Evolutionary conservation across 2,888 invertebrate genomes (phyloP).

Genomic region (Anthophora plumipes): DNA sequence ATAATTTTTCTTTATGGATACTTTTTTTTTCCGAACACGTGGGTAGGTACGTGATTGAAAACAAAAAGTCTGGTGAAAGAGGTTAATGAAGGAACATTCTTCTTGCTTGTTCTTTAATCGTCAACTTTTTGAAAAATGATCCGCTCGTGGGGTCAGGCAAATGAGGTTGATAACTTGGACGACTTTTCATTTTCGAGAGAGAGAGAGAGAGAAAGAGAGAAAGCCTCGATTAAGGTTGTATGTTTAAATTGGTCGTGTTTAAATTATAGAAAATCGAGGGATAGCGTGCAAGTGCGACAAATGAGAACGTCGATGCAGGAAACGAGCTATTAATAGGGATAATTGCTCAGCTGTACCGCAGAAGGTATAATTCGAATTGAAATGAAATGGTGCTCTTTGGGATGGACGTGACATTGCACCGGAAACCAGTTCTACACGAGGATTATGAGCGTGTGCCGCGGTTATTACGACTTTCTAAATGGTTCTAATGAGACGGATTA

Average conservation of each 20-base stretch:
- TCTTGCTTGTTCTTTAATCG: too few species aligned
- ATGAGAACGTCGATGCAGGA: conserved; percentile 1
- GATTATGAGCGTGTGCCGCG: conserved; percentile 15
- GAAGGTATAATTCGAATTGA: conserved; percentile 27
- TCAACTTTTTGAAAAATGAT: too few species aligned
- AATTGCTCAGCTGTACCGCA: conserved; percentile 35
- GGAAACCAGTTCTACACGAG: conserved; percentile 38
- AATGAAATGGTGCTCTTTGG: conserved; percentile 35
- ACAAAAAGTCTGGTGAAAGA: neutral
- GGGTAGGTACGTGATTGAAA: neutral
- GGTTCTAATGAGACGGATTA: conserved; percentile 52
- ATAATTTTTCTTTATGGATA: neutral
- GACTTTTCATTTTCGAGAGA: too few species aligned
- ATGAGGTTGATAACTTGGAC: too few species aligned
- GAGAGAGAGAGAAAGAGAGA: too few species aligned
- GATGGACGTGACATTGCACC: conserved; percentile 10
- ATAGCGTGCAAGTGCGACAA: neutral
- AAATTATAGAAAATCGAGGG: neutral
- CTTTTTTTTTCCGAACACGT: neutral
- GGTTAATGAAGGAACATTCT: neutral
- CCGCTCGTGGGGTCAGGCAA: too few species aligned
- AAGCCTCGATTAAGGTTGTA: too few species aligned
- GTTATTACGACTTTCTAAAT: conserved; percentile 45
- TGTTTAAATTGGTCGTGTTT: too few species aligned
- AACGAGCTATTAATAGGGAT: conserved; percentile 35